Evolutionary conservation across 2,888 invertebrate genomes (phyloP), one percentile per base, ranked within the genome.

Genomic region (Plagodis dolabraria): DNA sequence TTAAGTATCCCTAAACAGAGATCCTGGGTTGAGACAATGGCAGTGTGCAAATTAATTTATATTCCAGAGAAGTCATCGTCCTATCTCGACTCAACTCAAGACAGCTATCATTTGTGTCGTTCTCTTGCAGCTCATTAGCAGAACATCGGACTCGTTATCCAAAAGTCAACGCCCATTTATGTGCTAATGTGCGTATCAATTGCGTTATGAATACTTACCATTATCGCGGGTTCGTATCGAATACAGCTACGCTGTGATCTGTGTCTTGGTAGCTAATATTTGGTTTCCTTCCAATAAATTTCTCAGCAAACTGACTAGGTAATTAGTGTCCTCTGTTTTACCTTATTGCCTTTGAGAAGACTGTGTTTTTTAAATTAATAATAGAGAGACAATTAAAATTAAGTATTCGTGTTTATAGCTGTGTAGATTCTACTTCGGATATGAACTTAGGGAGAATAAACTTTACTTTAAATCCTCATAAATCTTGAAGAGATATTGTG

Each of bases 121-220:
- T 49, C 51, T 22, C 22, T 44, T 49, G 43, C 47, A 44, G 34
- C 47, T 56, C 65, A 60, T 70, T 69, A 65, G 60, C 55, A 70
- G 66, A 70, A 64, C 60, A 67, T 65, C 53, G 65, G 54, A 57
- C 55, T 63, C 69, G 71, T 72, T 74, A 74, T 75, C 70, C 72
- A 53, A 47, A 58, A 70, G 73, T 72, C 71, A 76, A 71, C 65
- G 74, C 61, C 73, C 75, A 72, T 72, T 72, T 70, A 63, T 68
- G 59, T 52, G 53, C 47, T 57, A 51, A 64, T 60, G 47, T 60
- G 54, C 60, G 59, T 68, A 66, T 64, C 52, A 60, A 58, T 58
- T 64, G 63, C 62, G 60, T 22, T 46, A 40, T 10, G 43, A 55
- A 55, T 46, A 58, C 22, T 36, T 42, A 48, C 60, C 62, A 60